phyloP scores from a whole-genome alignment of 2,888 invertebrate genomes.

The Drosophila conformis region DNA sequence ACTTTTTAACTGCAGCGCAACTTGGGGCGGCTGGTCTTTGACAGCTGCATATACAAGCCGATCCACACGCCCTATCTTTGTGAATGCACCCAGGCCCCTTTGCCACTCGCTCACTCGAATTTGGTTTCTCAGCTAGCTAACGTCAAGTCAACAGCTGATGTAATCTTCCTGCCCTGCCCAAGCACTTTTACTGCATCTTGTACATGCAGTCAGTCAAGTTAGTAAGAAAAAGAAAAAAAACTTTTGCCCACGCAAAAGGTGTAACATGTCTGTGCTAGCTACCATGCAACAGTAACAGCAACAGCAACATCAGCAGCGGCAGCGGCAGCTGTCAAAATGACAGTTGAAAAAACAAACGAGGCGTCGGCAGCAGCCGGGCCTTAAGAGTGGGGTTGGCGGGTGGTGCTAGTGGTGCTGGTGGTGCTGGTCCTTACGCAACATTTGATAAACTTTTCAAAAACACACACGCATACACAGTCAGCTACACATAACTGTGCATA shows the following conservation, averaged over 20 bases:
- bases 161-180: conserved; percentile 26
- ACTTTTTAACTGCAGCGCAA: conserved; percentile 57
- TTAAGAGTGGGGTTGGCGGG: conserved; percentile 2
- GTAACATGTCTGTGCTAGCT: conserved; percentile 59
- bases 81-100: background rate
- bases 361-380: conserved; percentile 41
- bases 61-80: conserved; percentile 40
- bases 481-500: conserved; percentile 11
- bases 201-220: conserved; percentile 61
- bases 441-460: conserved; percentile 61
- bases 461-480: conserved; percentile 9
- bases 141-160: conserved; percentile 58
- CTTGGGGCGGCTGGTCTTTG: conserved; percentile 69
- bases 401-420: conserved; percentile 22
- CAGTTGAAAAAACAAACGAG: conserved; percentile 73
- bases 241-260: conserved; percentile 51
- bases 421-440: conserved; percentile 51
- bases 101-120: background rate
- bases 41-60: conserved; percentile 67
- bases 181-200: conserved; percentile 38
- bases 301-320: conserved; percentile 20
- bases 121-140: conserved; percentile 16
- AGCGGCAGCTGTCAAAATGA: conserved; percentile 79
- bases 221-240: conserved; percentile 42
- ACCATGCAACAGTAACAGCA: conserved; percentile 45